phyloP scores from a whole-genome alignment of 2,113 vertebrate species.

The Pachycephala philippinensis region DNA sequence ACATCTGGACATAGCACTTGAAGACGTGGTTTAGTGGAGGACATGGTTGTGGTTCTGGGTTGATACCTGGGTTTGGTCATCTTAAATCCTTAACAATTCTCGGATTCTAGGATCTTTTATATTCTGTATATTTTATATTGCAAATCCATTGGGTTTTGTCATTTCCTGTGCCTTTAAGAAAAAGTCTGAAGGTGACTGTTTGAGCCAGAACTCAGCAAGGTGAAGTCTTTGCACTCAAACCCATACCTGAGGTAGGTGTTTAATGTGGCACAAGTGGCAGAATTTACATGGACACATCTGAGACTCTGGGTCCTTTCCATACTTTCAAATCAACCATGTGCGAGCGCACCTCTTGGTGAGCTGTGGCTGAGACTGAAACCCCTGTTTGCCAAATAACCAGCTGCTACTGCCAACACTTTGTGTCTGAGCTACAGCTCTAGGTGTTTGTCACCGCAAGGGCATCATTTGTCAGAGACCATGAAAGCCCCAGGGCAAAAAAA shows the following conservation, averaged over 20 bases:
- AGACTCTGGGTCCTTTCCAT: background rate
- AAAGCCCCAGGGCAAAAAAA: background rate
- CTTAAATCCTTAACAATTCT: background rate
- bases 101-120: background rate
- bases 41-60: background rate
- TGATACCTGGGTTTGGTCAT: background rate
- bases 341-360: background rate
- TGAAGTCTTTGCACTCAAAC: background rate
- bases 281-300: background rate
- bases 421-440: background rate
- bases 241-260: background rate
- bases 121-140: background rate
- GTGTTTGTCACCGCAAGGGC: background rate
- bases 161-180: background rate
- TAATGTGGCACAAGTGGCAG: background rate
- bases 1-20: background rate
- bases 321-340: background rate
- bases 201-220: background rate
- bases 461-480: accelerated
- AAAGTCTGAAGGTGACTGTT: background rate
- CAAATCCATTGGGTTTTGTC: background rate
- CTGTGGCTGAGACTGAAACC: background rate
- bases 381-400: background rate
- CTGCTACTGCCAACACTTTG: background rate
- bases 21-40: background rate